Conservation (phyloP, 2,113 vertebrate genomes). For the Xenus cinereus region DNA sequence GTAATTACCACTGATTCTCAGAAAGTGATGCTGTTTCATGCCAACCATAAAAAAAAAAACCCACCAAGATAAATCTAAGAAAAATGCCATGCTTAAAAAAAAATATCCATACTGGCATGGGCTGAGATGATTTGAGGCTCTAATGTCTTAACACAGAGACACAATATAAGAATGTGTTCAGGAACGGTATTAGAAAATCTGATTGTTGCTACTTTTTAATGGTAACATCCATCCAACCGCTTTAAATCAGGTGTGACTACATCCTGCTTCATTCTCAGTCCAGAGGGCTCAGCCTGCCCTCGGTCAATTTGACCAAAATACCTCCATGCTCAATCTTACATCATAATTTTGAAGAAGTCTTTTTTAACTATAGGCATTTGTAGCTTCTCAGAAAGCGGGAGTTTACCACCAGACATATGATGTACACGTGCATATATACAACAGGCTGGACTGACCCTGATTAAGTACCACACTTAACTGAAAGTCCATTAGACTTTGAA, state of each 20-base stretch:
- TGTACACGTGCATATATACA: neutral
- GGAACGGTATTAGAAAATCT: neutral
- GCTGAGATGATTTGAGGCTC: neutral
- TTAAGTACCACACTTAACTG: neutral
- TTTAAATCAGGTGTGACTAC: neutral
- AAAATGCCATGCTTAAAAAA: neutral
- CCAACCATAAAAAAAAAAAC: neutral
- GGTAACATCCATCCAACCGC: neutral
- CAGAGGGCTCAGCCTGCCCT: neutral
- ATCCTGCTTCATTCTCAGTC: neutral
- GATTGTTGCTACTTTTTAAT: neutral
- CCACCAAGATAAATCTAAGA: neutral
- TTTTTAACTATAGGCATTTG: neutral
- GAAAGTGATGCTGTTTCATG: neutral
- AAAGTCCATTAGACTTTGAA: neutral
- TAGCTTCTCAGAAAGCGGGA: neutral
- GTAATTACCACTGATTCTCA: slow-evolving; percentile 13
- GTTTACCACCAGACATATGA: neutral
- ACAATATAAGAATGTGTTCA: neutral
- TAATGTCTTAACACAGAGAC: neutral
- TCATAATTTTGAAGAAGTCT: neutral
- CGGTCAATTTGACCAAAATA: neutral
- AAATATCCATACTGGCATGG: neutral
- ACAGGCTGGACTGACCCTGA: neutral
- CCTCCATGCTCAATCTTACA: neutral